Conservation (phyloP, 2,888 invertebrate genomes). For the Thecophora atra region DNA sequence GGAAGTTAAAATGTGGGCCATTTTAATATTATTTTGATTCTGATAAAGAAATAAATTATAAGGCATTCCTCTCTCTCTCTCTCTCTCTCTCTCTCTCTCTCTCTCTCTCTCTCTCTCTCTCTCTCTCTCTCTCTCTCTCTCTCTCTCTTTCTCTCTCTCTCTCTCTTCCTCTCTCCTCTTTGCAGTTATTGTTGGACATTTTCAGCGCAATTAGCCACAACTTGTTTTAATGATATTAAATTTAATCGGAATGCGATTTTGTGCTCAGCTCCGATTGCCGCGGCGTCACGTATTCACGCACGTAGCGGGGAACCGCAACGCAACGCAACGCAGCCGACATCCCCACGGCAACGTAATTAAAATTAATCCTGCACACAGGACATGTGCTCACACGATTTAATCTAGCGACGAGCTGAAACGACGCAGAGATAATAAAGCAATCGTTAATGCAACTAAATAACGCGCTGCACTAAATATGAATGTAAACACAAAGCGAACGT, state of each 20-base stretch:
- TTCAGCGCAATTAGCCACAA: conserved; percentile 24
- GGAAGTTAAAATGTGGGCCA: too few species aligned
- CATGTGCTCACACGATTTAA: conserved; percentile 29
- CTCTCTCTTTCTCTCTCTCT: too few species aligned
- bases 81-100: too few species aligned
- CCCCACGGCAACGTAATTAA: conserved; percentile 18
- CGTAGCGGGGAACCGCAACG: too few species aligned
- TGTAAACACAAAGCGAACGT: not conserved
- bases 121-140: too few species aligned
- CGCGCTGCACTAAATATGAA: conserved; percentile 1
- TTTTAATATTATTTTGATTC: too few species aligned
- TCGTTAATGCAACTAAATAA: conserved; percentile 30
- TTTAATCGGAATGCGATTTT: conserved; percentile 30
- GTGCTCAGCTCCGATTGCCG: not conserved
- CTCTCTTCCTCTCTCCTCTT: too few species aligned
- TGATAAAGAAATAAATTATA: too few species aligned
- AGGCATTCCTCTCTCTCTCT: too few species aligned
- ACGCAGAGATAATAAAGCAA: conserved; percentile 23
- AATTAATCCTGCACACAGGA: conserved; percentile 29
- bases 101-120: too few species aligned
- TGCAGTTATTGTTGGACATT: conserved; percentile 14
- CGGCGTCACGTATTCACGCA: too few species aligned
- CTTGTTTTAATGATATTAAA: conserved; percentile 17
- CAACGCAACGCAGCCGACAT: not conserved
- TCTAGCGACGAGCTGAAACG: not conserved